phyloP scores from a whole-genome alignment of 2,888 invertebrate species.

The Lordiphosa andalusiaca region DNA sequence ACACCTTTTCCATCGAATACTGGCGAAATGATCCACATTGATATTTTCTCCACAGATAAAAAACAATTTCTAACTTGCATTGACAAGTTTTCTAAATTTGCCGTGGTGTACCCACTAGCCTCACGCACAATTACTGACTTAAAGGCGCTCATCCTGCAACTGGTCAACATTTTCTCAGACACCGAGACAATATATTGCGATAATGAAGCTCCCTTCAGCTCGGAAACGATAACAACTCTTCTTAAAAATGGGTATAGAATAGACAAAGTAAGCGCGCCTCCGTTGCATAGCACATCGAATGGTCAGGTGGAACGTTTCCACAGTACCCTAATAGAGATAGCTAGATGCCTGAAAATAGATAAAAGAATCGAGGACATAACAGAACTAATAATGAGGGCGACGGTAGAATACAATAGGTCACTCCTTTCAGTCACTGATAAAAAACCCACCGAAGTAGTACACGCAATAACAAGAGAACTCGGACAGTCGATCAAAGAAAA shows the following conservation, averaged over 20 bases:
- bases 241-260: not conserved
- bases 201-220: slow-evolving; percentile 2
- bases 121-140: not conserved
- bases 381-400: slow-evolving; percentile 9
- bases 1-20: too few species aligned
- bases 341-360: slow-evolving; percentile 11
- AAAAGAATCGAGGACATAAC: slow-evolving; percentile 9
- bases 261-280: slow-evolving; percentile 11
- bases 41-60: too few species aligned
- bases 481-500: not conserved
- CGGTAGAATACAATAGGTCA: slow-evolving; percentile 5
- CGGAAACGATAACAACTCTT: not conserved
- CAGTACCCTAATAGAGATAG: slow-evolving; percentile 13
- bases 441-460: not conserved
- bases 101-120: too few species aligned
- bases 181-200: slow-evolving; percentile 2
- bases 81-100: not conserved
- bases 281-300: slow-evolving; percentile 22
- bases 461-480: not conserved
- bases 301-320: slow-evolving; percentile 19
- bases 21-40: not conserved
- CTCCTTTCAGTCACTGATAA: slow-evolving; percentile 1
- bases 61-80: too few species aligned
- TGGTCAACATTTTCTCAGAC: not conserved
- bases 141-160: not conserved